Percentiles rank a stretch among this genome's conserved stretches.
Conservation (phyloP, 2,113 vertebrate genomes). For the Carettochelys insculpta region DNA sequence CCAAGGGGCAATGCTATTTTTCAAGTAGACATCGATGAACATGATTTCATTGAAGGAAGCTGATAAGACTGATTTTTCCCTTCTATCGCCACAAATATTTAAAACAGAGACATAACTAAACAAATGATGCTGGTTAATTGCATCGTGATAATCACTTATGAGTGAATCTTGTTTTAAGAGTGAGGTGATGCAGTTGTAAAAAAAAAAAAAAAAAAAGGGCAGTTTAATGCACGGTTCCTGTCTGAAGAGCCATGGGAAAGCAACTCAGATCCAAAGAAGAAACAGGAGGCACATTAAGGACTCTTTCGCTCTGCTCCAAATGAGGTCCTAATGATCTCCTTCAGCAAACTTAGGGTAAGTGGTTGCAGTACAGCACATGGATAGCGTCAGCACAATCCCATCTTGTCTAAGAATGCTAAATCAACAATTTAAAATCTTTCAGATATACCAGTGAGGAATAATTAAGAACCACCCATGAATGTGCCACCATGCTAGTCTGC, state of each 20-base stretch:
- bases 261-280: not conserved
- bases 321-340: not conserved
- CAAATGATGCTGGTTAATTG: not conserved
- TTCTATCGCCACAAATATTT: not conserved
- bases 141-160: not conserved
- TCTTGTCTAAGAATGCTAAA: not conserved
- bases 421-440: not conserved
- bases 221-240: not conserved
- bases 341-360: not conserved
- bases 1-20: not conserved
- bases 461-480: not conserved
- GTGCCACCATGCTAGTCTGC: not conserved
- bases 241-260: not conserved
- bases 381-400: not conserved
- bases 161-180: conserved; percentile 11
- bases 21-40: not conserved
- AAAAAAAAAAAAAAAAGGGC: too few relatives aligned
- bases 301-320: not conserved
- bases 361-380: not conserved
- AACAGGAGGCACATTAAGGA: not conserved
- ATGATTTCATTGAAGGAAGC: not conserved
- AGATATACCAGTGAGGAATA: not conserved
- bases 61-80: not conserved
- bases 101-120: not conserved
- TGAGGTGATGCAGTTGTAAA: conserved; percentile 13